Evolutionary conservation across 2,888 invertebrate species (phyloP).

Genomic region (Nomada hirtipes): DNA sequence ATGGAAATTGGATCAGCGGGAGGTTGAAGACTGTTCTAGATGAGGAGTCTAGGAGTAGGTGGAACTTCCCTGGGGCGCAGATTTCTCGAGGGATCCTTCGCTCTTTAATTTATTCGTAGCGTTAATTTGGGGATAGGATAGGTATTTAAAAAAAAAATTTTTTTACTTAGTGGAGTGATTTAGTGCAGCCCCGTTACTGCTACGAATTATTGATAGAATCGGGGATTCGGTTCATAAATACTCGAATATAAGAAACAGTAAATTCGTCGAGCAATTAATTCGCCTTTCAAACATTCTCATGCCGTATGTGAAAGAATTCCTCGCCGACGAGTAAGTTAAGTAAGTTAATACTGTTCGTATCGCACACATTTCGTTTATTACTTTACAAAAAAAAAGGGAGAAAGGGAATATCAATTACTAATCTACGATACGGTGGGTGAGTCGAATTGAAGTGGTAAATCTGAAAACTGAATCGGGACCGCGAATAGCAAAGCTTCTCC

Average conservation of each 20-base stretch:
- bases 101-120: slow-evolving; percentile 8
- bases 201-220: background rate
- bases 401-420: too few species aligned
- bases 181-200: background rate
- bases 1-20: slow-evolving; percentile 53
- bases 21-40: background rate
- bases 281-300: too few species aligned
- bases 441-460: slow-evolving; percentile 67
- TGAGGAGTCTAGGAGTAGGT: slow-evolving; percentile 8
- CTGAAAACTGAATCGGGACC: slow-evolving; percentile 42
- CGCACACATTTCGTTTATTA: too few species aligned
- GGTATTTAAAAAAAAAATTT: too few species aligned
- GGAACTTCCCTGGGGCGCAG: slow-evolving; percentile 12
- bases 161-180: slow-evolving; percentile 6
- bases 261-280: background rate
- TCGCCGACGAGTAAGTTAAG: too few species aligned
- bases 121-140: slow-evolving; percentile 8
- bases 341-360: too few species aligned
- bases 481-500: slow-evolving; percentile 20
- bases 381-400: too few species aligned
- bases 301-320: too few species aligned
- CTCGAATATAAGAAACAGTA: background rate
- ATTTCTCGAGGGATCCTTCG: background rate
- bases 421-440: slow-evolving; percentile 48
- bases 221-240: background rate